Percentiles rank a stretch among this genome's conserved stretches.
phyloP scores from a whole-genome alignment of 1,140 invertebrate genomes.

The Pachypsylla venusta region DNA sequence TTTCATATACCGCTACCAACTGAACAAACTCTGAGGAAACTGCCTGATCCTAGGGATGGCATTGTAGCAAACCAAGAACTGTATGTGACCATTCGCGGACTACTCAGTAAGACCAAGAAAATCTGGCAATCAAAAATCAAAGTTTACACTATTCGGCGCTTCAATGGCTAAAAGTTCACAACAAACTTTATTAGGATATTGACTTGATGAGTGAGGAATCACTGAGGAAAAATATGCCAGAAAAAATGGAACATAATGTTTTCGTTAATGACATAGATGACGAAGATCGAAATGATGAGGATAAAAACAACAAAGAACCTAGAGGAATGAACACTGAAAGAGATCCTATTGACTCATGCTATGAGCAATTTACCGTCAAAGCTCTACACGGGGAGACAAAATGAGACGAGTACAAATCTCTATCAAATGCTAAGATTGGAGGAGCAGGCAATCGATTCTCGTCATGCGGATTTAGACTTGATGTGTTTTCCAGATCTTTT shows the following conservation, averaged over 20 bases:
- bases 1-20: slow-evolving; percentile 28
- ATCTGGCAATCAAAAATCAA: slow-evolving; percentile 21
- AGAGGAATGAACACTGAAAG: slow-evolving; percentile 21
- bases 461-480: slow-evolving; percentile 23
- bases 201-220: slow-evolving; percentile 3
- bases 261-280: background rate
- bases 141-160: slow-evolving; percentile 17
- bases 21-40: slow-evolving; percentile 26
- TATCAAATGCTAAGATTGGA: slow-evolving; percentile 27
- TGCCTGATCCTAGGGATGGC: slow-evolving; percentile 18
- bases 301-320: background rate
- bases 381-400: slow-evolving; percentile 25
- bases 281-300: background rate
- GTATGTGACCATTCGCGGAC: slow-evolving; percentile 23
- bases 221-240: background rate
- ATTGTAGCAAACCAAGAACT: slow-evolving; percentile 24
- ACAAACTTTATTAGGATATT: slow-evolving; percentile 22
- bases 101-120: slow-evolving; percentile 21
- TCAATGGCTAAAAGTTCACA: slow-evolving; percentile 19
- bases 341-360: slow-evolving; percentile 20
- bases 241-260: background rate
- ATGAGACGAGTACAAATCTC: slow-evolving; percentile 21
- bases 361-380: slow-evolving; percentile 26
- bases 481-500: slow-evolving; percentile 27
- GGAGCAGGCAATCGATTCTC: slow-evolving; percentile 22